Conservation (phyloP, 2,113 vertebrate genomes). For the Thinocorus orbignyianus region DNA sequence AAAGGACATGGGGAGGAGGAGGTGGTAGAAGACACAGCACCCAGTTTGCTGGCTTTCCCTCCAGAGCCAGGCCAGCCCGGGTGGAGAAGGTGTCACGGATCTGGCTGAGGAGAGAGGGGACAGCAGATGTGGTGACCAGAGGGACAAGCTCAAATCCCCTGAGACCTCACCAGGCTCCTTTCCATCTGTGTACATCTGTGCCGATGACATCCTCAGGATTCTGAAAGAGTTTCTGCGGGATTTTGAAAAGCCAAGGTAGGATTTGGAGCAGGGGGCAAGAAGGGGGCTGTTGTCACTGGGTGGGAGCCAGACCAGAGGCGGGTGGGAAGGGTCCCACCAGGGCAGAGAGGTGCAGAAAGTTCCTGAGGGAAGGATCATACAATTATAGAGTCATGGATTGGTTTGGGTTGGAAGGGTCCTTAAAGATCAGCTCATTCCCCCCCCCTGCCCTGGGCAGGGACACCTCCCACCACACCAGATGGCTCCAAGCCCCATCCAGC, state of each 20-base stretch:
- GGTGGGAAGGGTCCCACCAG: background rate
- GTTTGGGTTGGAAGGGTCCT: no score
- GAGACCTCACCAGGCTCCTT: fast-evolving
- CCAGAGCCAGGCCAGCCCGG: background rate
- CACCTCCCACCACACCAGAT: no score
- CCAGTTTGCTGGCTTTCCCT: background rate
- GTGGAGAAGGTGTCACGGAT: background rate
- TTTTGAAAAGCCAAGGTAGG: background rate
- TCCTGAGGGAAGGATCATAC: no score
- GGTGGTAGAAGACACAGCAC: background rate
- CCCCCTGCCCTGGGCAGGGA: no score
- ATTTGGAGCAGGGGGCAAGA: fast-evolving
- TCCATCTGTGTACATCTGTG: fast-evolving
- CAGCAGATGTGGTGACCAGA: fast-evolving
- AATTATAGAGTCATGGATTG: no score
- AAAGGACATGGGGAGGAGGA: background rate
- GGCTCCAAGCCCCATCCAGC: no score
- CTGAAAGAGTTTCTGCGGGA: background rate
- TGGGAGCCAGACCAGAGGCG: no score
- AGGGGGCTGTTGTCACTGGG: background rate
- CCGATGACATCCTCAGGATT: background rate
- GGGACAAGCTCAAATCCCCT: background rate
- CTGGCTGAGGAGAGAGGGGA: background rate
- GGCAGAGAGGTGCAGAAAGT: background rate
- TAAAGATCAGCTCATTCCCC: no score